Evolutionary conservation across 2,113 vertebrate genomes (phyloP).

Genomic region (Cacatua alba): DNA sequence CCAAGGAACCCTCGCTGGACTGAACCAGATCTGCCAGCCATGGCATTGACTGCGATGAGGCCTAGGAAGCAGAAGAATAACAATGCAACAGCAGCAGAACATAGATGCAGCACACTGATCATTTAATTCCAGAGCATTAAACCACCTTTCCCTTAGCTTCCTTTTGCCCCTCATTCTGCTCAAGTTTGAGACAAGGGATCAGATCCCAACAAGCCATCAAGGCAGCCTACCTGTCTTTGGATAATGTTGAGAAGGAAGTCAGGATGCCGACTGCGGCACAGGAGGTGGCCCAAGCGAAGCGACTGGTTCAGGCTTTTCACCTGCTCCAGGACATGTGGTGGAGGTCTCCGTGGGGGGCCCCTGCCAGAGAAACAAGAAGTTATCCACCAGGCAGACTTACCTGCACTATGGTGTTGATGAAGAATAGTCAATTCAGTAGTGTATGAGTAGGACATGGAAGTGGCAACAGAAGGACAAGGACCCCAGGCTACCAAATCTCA

Average conservation of each 20-base stretch:
- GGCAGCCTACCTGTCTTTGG: constrained; percentile 89
- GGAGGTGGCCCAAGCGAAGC: constrained; percentile 90
- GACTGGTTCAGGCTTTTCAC: constrained; percentile 95
- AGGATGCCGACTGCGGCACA: constrained; percentile 93
- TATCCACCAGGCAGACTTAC: background rate
- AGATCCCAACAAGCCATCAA: background rate
- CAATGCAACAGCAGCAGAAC: background rate
- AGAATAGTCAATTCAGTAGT: background rate
- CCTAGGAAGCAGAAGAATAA: constrained; percentile 63
- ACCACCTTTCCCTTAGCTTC: background rate
- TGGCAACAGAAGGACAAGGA: background rate
- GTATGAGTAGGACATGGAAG: background rate
- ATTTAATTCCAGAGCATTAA: background rate
- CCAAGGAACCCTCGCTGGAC: constrained; percentile 96
- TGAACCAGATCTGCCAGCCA: constrained; percentile 98
- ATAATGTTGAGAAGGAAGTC: constrained; percentile 98
- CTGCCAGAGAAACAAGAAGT: constrained; percentile 68
- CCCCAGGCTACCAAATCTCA: background rate
- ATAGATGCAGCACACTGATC: background rate
- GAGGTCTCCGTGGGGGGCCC: constrained; percentile 92
- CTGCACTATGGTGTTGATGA: background rate
- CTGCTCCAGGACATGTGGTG: constrained; percentile 91
- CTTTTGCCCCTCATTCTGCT: background rate
- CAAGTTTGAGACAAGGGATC: background rate
- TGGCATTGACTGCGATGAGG: constrained; percentile 98